A percentile compares a stretch with the other conserved stretches of the same genome.
Evolutionary conservation across 2,888 invertebrate genomes (phyloP).

Genomic region (Auanema freiburgensis): DNA sequence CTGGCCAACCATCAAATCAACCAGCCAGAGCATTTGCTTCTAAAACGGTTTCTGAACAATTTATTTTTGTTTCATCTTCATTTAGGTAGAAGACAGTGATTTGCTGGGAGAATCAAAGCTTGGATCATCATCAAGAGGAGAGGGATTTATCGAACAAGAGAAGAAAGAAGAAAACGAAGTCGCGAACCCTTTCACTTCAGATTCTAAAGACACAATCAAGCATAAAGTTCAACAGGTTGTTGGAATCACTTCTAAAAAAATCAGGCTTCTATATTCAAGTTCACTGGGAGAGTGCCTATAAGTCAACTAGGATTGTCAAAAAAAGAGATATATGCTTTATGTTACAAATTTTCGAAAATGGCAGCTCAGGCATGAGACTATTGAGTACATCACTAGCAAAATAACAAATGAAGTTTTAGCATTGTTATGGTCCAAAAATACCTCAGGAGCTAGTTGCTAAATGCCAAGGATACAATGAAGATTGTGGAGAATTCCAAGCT

Average conservation of each 20-base stretch:
- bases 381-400: background rate
- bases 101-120: too few species aligned
- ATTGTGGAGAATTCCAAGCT: constrained; percentile 42
- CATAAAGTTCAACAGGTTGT: background rate
- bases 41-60: too few species aligned
- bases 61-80: too few species aligned
- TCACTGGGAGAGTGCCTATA: constrained; percentile 29
- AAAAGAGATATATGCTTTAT: constrained; percentile 38
- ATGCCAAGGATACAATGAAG: constrained; percentile 48
- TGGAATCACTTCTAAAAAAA: background rate
- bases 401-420: constrained; percentile 22
- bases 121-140: too few species aligned
- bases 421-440: constrained; percentile 49
- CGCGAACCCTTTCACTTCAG: constrained; percentile 8
- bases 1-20: too few species aligned
- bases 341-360: constrained; percentile 45
- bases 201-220: background rate
- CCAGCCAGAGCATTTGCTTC: too few species aligned
- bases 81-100: too few species aligned
- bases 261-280: constrained; percentile 19
- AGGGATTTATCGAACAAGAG: too few species aligned
- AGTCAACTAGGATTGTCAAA: constrained; percentile 33
- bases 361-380: constrained; percentile 34
- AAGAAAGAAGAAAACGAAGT: constrained; percentile 5
- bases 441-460: constrained; percentile 44